Base-by-base conservation (phyloP, 1,140 invertebrate species). In the Pteromalus puparum region DNA sequence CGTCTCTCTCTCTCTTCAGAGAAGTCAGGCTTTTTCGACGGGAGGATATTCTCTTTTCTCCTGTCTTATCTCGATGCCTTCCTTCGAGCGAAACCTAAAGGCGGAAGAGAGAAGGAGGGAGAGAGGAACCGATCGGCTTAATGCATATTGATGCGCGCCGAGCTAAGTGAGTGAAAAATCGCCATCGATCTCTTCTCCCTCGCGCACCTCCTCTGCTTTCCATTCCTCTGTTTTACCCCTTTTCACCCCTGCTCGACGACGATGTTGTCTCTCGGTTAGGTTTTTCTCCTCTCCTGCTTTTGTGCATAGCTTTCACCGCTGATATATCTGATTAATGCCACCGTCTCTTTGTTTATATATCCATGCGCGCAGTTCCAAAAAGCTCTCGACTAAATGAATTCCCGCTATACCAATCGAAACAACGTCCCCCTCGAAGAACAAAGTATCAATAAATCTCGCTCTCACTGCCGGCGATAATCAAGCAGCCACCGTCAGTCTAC, bases 101-200 rank as follows among this genome's bases (percentile, higher is more conserved):
- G 85, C 89, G 88, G 90, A 90, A 92, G 89, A 91, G 90, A 90
- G 90, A 90, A 28, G 74, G 42, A 30, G 70, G 24, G 72, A 65
- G 38, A 30, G 30, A 42, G 38, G 90, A 91, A 90, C 89, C 91
- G 92, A 93, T 93, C 89, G 90, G 89, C 92, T 93, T 93, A 93
- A 93, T 93, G 92, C 91, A 93, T 92, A 93, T 93, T 93, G 92
- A 93, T 93, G 92, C 88, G 90, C 89, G 84, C 89, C 87, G 86
- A 90, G 87, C 89, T 93, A 93, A 93, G 91, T 93, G 91, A 93
- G 92, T 93, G 92, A 93, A 92, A 92, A 93, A 93, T 93, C 92
- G 91, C 91, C 91, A 93, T 92, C 91, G 91, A 92, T 92, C 90
- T 90, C 87, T 87, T 82, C 78, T 68, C 77, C 76, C 72, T 67